phyloP scores from a whole-genome alignment of 2,888 invertebrate species.

The Luperina testacea region DNA sequence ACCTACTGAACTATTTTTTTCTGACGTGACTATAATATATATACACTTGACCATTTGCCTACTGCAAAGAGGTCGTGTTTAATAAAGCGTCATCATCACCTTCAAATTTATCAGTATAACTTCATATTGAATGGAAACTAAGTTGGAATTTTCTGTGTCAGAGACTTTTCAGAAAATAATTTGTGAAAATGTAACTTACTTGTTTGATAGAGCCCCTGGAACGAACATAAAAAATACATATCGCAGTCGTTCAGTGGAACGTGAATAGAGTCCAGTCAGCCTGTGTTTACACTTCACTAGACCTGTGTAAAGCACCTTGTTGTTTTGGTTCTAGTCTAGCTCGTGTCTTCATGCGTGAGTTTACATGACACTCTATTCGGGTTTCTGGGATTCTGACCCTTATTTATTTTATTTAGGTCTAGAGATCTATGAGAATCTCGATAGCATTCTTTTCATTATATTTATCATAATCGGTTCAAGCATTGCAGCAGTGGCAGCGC shows the following conservation, averaged over 20 bases:
- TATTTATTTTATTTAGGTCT: neutral
- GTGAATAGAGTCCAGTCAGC: neutral
- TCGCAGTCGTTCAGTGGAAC: constrained; percentile 8
- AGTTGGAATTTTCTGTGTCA: neutral
- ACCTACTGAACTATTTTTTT: neutral
- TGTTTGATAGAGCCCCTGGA: neutral
- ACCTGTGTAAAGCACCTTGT: neutral
- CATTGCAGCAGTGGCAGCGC: neutral
- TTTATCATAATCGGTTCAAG: neutral
- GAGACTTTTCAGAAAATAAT: neutral
- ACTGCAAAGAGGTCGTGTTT: too few species aligned
- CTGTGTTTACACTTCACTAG: neutral
- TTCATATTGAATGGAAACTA: neutral
- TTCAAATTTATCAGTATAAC: neutral
- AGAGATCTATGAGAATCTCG: too few species aligned
- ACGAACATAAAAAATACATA: neutral
- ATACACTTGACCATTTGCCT: too few species aligned
- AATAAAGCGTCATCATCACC: too few species aligned
- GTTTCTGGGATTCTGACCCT: neutral
- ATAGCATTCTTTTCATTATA: neutral
- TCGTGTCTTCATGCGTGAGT: too few species aligned
- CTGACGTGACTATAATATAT: too few species aligned
- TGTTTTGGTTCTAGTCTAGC: neutral
- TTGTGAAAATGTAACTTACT: neutral
- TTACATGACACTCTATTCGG: neutral